These are phyloP conservation scores for Sebastes nivosus DNA, from an alignment of 2,797 vertebrate genomes.

Conservation along the genomic window DNA sequence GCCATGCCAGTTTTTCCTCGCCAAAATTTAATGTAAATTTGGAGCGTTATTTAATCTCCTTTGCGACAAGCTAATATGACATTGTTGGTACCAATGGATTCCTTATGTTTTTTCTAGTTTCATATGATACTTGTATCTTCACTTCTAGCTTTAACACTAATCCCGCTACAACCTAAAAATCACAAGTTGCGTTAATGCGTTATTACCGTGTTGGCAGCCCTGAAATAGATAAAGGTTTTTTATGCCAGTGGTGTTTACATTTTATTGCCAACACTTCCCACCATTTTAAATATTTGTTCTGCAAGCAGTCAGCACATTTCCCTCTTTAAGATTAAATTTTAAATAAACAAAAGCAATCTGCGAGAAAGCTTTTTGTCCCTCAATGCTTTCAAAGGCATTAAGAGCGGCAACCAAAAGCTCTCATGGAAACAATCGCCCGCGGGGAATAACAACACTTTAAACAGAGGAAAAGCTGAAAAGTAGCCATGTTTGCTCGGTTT, in stretches of 20 bases:
- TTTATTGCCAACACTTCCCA: neutral
- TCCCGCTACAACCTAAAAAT: too few species aligned
- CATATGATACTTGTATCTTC: too few species aligned
- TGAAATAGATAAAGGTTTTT: neutral
- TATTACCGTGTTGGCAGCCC: too few species aligned
- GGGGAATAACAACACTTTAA: constrained; percentile 63
- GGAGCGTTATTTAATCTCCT: too few species aligned
- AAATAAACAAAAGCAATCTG: constrained; percentile 59
- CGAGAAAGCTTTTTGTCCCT: constrained; percentile 56
- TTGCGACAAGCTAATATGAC: too few species aligned
- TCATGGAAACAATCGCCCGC: constrained; percentile 68
- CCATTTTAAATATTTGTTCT: constrained; percentile 24
- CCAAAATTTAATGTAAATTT: too few species aligned
- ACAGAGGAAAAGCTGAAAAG: constrained; percentile 49
- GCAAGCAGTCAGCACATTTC: constrained; percentile 51
- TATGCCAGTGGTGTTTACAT: neutral
- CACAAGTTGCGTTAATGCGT: too few species aligned
- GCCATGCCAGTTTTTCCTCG: too few species aligned
- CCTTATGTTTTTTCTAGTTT: too few species aligned
- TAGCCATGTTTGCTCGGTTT: constrained; percentile 34
- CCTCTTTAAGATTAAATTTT: constrained; percentile 44
- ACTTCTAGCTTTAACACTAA: neutral
- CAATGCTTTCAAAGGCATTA: constrained; percentile 72
- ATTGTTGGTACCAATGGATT: too few species aligned
- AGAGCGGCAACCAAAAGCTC: constrained; percentile 59